Evolutionary conservation across 2,797 vertebrate genomes (phyloP), one percentile per base, ranked within the genome.

Genomic region (Echeneis naucrates): DNA sequence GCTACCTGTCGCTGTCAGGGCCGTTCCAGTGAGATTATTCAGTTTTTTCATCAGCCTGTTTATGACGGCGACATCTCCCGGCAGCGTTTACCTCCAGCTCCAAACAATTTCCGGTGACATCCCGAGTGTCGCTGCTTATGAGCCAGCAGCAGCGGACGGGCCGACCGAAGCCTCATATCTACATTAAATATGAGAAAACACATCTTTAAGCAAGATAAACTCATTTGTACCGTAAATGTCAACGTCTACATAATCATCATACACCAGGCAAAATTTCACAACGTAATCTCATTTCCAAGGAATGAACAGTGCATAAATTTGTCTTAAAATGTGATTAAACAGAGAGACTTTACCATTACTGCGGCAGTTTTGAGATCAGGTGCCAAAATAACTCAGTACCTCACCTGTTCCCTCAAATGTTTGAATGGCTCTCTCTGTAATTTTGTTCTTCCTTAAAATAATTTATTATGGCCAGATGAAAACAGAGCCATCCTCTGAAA

Each of bases 61-160:
- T 89, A 86, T 90, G 90, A 94, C 91, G 89, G 90, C 88, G 86
- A 81, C 93, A 93, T 94, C 87, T 92, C 87, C 92, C 90, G 91
- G 93, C 68, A 93, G 90, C 86, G 72, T 82, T 93, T 84, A 60
- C 68, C 80, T 82, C 76, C 58, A 87, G 84, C 58, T 76, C 70
- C 73, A 67, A 88, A 92, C 85, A 61, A 88, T 78, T 94, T 94
- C 94, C 94, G 84, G 78, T 87, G 68, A 51, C 4, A 74, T 16
- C 30, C 21, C 2, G 17, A 68, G 48, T 2, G 26, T 37, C 1
- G n/a, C 35, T 55, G 26, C 35, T 19, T 11, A n/a, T 23, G 44
- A 52, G 23, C 21, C 57, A 30, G 2, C 13, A 42, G 16, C 44
- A 30, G 7, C 3, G 17, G 57, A 42, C 32, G 14, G 35, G 8